These are phyloP conservation scores for Eugnorisma glareosa DNA, from an alignment of 2,888 invertebrate genomes.

Conservation along the genomic window DNA sequence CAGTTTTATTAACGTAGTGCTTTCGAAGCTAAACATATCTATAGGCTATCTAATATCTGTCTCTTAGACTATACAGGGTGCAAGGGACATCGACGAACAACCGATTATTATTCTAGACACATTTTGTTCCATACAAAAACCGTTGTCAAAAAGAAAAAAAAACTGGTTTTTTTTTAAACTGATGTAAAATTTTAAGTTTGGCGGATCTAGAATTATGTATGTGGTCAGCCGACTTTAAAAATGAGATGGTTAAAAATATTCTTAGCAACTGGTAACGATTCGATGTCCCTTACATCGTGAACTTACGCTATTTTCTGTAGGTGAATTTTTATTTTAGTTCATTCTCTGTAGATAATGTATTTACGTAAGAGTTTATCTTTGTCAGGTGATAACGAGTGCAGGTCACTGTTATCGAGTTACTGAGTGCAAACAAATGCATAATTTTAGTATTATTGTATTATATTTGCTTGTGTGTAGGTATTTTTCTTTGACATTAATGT, in stretches of 20 bases:
- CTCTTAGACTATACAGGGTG: background rate
- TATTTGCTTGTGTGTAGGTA: conserved; percentile 3
- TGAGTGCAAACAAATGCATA: conserved; percentile 33
- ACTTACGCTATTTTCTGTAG: conserved; percentile 27
- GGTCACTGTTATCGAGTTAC: conserved; percentile 46
- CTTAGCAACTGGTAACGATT: background rate
- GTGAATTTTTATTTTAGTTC: conserved; percentile 30
- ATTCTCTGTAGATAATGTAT: conserved; percentile 36
- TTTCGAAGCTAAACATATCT: conserved; percentile 47
- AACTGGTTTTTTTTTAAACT: background rate
- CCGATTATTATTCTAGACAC: background rate
- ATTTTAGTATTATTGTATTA: conserved; percentile 6
- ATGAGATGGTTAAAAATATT: background rate
- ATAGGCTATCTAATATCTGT: conserved; percentile 34
- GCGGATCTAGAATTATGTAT: background rate
- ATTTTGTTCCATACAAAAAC: background rate
- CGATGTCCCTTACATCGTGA: conserved; percentile 7
- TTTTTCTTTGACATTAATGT: conserved; percentile 2
- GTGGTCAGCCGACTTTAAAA: background rate
- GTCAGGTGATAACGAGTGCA: conserved; percentile 43
- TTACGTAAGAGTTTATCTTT: conserved; percentile 44
- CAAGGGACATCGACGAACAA: background rate
- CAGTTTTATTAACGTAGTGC: conserved; percentile 56
- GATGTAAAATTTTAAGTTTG: background rate
- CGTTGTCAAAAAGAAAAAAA: background rate